Percentiles rank a stretch among this genome's conserved stretches.
These are phyloP conservation scores for Magallana angulata DNA, from an alignment of 1,140 invertebrate genomes.

Conservation along the genomic window DNA sequence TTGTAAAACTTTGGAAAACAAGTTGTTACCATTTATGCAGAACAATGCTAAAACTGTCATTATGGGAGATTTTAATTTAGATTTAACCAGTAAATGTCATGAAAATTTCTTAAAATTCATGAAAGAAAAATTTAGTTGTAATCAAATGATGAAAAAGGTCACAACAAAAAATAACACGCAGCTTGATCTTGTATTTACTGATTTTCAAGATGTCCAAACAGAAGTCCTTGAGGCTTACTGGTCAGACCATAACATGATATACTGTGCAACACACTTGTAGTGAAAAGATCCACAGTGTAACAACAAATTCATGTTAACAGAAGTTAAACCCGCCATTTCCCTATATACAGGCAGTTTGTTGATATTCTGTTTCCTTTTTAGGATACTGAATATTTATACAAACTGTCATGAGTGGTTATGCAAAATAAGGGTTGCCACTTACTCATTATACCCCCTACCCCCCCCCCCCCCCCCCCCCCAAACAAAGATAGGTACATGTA, in stretches of 20 bases:
- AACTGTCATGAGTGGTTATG: not conserved
- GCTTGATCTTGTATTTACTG: constrained; percentile 34
- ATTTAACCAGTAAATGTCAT: not conserved
- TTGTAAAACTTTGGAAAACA: not conserved
- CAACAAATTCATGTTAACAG: not conserved
- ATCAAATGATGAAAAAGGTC: constrained; percentile 7
- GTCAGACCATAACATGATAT: constrained; percentile 51
- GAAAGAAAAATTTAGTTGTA: constrained; percentile 39
- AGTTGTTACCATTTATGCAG: not conserved
- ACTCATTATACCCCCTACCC: not conserved
- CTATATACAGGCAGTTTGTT: not conserved
- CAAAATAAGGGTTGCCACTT: constrained; percentile 32
- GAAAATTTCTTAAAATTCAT: constrained; percentile 39
- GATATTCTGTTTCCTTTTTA: constrained; percentile 8
- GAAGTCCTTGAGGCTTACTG: constrained; percentile 45
- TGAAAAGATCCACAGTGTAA: not conserved
- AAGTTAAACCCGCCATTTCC: not conserved
- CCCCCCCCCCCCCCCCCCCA: no score
- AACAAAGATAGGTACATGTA: no score
- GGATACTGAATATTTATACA: constrained; percentile 8
- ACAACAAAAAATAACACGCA: constrained; percentile 39
- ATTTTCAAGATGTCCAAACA: not conserved
- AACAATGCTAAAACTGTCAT: constrained; percentile 8
- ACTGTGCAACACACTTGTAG: constrained; percentile 3
- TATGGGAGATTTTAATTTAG: constrained; percentile 56